Conservation (phyloP, 2,888 invertebrate genomes). For the Steinernema carpocapsae region DNA sequence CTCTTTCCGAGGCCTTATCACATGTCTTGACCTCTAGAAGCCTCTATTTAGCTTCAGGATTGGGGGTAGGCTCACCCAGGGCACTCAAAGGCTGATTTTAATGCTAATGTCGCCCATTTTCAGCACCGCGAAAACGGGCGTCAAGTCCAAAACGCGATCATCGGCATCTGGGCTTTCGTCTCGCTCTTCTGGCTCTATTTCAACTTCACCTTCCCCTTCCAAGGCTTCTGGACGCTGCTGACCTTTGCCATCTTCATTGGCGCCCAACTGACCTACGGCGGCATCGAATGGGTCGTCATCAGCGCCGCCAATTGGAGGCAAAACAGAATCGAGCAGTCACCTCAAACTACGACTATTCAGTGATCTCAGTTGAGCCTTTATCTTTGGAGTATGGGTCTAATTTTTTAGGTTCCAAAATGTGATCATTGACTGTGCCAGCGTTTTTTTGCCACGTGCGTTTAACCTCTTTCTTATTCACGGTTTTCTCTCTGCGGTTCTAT, state of each 20-base stretch:
- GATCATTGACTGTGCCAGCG: slow-evolving; percentile 7
- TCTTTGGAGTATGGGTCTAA: no score
- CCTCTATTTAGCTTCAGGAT: neutral
- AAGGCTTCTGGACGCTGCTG: slow-evolving; percentile 37
- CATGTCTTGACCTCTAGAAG: no score
- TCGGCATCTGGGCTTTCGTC: slow-evolving; percentile 58
- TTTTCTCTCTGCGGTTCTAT: no score
- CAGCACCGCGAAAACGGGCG: slow-evolving; percentile 46
- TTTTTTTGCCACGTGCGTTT: slow-evolving; percentile 10
- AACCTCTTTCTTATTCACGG: neutral
- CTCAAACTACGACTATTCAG: neutral
- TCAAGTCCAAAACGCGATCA: slow-evolving; percentile 49
- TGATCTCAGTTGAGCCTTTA: slow-evolving; percentile 16
- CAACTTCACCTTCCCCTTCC: slow-evolving; percentile 44
- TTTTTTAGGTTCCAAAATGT: neutral
- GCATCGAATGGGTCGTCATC: slow-evolving; percentile 59
- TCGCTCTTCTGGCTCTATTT: slow-evolving; percentile 62
- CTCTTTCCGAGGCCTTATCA: no score
- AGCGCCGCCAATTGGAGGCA: slow-evolving; percentile 1
- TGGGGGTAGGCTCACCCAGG: no score
- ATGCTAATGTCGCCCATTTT: no score
- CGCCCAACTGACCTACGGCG: slow-evolving; percentile 54
- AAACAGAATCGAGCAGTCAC: slow-evolving; percentile 26
- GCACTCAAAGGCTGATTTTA: no score
- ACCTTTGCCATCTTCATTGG: slow-evolving; percentile 45